These are phyloP conservation scores for Bucco capensis DNA, from an alignment of 2,113 vertebrate genomes.

Conservation along the genomic window DNA sequence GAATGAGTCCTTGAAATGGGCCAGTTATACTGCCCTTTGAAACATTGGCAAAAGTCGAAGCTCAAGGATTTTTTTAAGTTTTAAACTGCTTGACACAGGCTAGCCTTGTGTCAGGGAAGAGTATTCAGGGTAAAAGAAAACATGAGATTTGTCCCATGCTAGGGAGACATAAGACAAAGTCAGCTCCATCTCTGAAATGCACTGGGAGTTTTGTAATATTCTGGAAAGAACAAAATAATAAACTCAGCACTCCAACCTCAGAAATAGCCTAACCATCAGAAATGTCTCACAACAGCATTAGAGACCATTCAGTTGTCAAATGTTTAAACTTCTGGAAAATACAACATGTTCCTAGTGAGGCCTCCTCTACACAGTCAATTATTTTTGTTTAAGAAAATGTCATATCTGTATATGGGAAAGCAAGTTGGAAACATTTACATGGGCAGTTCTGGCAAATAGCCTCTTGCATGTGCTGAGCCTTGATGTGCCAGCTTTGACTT, in stretches of 20 bases:
- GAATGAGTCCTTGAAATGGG: neutral
- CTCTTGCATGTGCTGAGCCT: neutral
- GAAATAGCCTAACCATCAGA: neutral
- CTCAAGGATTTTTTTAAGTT: neutral
- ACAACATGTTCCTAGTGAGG: neutral
- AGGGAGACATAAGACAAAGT: neutral
- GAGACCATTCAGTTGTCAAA: neutral
- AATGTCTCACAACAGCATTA: neutral
- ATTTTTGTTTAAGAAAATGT: neutral
- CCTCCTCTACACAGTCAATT: neutral
- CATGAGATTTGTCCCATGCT: neutral
- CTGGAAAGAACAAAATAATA: neutral
- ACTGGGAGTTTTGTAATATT: neutral
- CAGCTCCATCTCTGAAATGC: neutral
- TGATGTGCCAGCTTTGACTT: neutral
- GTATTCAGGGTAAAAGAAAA: neutral
- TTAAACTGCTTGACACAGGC: neutral
- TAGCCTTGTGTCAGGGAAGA: neutral
- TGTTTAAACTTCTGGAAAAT: neutral
- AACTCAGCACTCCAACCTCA: neutral
- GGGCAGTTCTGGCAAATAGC: neutral
- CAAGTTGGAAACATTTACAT: neutral
- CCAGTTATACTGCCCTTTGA: neutral
- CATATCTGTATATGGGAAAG: neutral
- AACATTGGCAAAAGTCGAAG: neutral